phyloP scores from a whole-genome alignment of 2,797 vertebrate genomes.

The Megaceryle alcyon region DNA sequence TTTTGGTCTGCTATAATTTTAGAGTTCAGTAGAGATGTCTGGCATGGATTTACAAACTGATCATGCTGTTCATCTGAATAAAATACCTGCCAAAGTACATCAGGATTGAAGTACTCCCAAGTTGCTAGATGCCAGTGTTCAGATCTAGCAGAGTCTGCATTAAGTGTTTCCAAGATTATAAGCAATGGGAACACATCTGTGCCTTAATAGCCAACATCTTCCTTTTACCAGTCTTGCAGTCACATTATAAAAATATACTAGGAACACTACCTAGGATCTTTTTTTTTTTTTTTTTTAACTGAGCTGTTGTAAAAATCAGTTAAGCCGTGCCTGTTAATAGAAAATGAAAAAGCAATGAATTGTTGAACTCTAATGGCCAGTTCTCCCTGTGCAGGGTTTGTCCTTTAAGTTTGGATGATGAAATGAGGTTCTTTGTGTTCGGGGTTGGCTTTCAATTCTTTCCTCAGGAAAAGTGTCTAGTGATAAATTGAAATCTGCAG shows the following conservation, averaged over 20 bases:
- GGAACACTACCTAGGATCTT: not conserved
- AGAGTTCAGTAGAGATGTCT: not conserved
- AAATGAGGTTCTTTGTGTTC: not conserved
- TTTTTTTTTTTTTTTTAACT: not conserved
- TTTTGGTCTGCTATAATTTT: not conserved
- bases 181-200: not conserved
- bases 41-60: not conserved
- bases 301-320: not conserved
- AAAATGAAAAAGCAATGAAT: not conserved
- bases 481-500: not conserved
- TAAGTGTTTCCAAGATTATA: not conserved
- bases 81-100: not conserved
- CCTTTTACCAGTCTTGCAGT: not conserved
- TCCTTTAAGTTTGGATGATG: not conserved
- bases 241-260: not conserved
- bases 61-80: not conserved
- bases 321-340: not conserved
- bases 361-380: not conserved
- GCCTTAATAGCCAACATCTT: not conserved
- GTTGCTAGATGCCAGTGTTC: constrained; percentile 25
- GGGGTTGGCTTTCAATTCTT: not conserved
- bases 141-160: not conserved
- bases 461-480: not conserved
- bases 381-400: not conserved
- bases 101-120: not conserved